Conservation (phyloP, 2,797 vertebrate species). For the Nyctibius grandis region DNA sequence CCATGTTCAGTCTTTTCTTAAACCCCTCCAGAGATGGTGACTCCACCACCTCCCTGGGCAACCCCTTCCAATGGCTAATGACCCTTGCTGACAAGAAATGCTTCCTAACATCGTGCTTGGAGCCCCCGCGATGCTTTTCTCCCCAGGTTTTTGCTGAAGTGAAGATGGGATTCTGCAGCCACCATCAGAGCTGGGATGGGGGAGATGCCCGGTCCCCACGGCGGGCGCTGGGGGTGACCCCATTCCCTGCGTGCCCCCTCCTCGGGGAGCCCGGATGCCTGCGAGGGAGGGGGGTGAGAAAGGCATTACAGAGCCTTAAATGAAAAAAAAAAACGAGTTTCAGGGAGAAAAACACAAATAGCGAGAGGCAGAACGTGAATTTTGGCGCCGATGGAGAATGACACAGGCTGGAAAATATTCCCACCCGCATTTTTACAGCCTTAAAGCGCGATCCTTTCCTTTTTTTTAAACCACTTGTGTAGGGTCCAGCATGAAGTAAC, state of each 20-base stretch:
- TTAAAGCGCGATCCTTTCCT: not conserved
- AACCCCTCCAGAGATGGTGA: too few species aligned
- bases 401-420: slow-evolving; percentile 35
- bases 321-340: not conserved
- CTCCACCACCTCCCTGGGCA: too few species aligned
- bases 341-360: slow-evolving; percentile 16
- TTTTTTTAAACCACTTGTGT: too few species aligned
- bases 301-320: not conserved
- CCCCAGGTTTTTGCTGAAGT: rapidly evolving
- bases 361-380: not conserved
- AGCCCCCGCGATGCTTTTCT: not conserved
- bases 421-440: slow-evolving; percentile 40
- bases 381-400: slow-evolving; percentile 7
- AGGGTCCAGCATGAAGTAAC: slow-evolving; percentile 24
- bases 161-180: not conserved
- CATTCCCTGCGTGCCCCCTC: not conserved
- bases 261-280: not conserved
- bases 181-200: rapidly evolving
- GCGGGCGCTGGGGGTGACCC: rapidly evolving
- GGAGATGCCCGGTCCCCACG: rapidly evolving
- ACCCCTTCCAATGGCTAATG: too few species aligned
- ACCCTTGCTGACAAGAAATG: too few species aligned
- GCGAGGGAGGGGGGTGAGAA: rapidly evolving
- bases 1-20: too few species aligned
- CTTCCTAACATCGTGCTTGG: too few species aligned